Base-by-base conservation (phyloP, 2,888 invertebrate genomes). In the Xylota sylvarum region DNA sequence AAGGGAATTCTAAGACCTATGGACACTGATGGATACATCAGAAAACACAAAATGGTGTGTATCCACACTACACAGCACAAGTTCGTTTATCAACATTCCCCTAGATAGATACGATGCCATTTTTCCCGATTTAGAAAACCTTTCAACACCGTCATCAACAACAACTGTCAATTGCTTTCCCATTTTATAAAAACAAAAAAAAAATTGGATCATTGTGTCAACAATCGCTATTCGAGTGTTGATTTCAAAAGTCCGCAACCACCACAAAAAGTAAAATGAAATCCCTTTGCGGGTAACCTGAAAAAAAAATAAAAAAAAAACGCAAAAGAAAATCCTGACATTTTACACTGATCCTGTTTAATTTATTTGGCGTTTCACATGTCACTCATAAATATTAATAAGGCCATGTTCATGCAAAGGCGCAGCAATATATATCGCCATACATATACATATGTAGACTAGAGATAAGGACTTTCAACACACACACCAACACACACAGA, bases 371-470 rank as follows among this genome's bases (percentile, higher is more conserved):
- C 67, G 65, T 77, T 82, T 60, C 65, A 65, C 65, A 78, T 82
- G 81, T 81, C 77, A 81, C 67, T 81, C 86, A 86, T 86, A 86
- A 82, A 86, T 86, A 86, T 86, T 86, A 81, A 81, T 86, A 78
- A 73, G 81, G 35, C 1, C 72, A 60, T 73, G 62, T 27, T 85
- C 80, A 76, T 77, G 81, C 80, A 80, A 80, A 76, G 74, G 64
- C 60, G 55, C 73, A 67, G 40, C 58, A 60, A 48, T 23, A 7
- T 37, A 17, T 23, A 23, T 23, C 23, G 23, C 23, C 56, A 19
- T 23, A 12, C 56, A 40, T 12, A 64, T 43, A 14, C 58, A 19
- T n/a, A 62, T 23, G 23, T 55, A 60, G 23, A 12, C 4, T 12
- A 14, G 40, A 58, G 80, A 80, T 78, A 78, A 83, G 60, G 67